phyloP scores from a whole-genome alignment of 1,140 invertebrate genomes.

The Orius laevigatus region DNA sequence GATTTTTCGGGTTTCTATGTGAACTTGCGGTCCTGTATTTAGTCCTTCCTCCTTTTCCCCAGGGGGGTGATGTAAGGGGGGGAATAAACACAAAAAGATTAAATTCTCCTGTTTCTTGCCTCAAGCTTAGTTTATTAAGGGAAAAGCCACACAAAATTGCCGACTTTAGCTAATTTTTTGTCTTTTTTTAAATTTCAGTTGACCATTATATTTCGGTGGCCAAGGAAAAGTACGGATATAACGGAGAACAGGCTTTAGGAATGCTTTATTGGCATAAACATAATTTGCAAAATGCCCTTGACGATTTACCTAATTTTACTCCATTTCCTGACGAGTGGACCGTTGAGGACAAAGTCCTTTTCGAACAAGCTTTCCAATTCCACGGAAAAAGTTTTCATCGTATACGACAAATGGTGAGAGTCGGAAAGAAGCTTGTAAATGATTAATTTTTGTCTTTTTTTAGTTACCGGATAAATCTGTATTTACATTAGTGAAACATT shows the following conservation, averaged over 20 bases:
- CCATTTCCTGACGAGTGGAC: slow-evolving; percentile 98
- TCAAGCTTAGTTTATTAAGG: slow-evolving; percentile 14
- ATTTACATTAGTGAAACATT: slow-evolving; percentile 90
- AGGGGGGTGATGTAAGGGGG: too few relatives aligned
- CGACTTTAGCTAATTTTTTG: slow-evolving; percentile 5
- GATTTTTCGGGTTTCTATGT: slow-evolving; percentile 10
- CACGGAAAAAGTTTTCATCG: slow-evolving; percentile 96
- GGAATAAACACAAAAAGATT: too few relatives aligned
- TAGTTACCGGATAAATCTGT: slow-evolving; percentile 93
- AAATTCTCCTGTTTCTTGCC: too few relatives aligned
- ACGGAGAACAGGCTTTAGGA: slow-evolving; percentile 90
- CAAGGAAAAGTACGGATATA: slow-evolving; percentile 97
- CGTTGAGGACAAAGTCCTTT: slow-evolving; percentile 92
- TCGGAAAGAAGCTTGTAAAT: not conserved
- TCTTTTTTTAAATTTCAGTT: slow-evolving; percentile 41
- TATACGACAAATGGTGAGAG: slow-evolving; percentile 86
- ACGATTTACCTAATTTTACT: slow-evolving; percentile 91
- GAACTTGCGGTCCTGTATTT: too few relatives aligned
- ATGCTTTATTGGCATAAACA: slow-evolving; percentile 99
- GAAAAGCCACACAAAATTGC: not conserved
- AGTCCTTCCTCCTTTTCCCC: too few relatives aligned
- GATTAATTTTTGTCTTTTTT: slow-evolving; percentile 4
- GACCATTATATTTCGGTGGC: slow-evolving; percentile 87
- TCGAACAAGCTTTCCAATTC: slow-evolving; percentile 96
- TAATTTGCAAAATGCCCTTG: slow-evolving; percentile 77